Percentiles rank a stretch among this genome's conserved stretches.
phyloP scores from a whole-genome alignment of 2,888 invertebrate species.

The Cylindroiulus punctatus region DNA sequence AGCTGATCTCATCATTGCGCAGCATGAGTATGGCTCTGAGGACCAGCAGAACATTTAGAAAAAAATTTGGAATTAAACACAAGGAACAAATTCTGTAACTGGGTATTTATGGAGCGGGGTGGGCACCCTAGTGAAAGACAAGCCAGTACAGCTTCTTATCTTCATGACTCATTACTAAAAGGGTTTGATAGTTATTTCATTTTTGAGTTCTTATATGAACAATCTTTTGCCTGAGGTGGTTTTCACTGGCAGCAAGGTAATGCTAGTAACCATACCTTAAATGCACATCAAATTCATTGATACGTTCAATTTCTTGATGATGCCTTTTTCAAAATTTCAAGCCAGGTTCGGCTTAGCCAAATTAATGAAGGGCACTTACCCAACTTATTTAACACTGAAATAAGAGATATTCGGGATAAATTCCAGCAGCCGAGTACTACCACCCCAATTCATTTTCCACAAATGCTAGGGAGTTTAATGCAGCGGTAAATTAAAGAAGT shows the following conservation, averaged over 20 bases:
- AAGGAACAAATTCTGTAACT: not conserved
- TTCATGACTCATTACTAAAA: slow-evolving; percentile 5
- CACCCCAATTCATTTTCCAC: not conserved
- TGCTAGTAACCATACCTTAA: not conserved
- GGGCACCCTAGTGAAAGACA: not conserved
- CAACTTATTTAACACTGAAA: slow-evolving; percentile 14
- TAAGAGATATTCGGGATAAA: not conserved
- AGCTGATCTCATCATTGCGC: not conserved
- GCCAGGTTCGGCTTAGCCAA: not conserved
- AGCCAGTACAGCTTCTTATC: not conserved
- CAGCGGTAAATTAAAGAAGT: not conserved
- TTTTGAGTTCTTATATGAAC: not conserved
- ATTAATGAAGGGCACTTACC: slow-evolving; percentile 48
- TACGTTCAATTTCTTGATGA: not conserved
- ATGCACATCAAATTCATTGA: slow-evolving; percentile 27
- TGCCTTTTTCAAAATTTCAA: slow-evolving; percentile 17
- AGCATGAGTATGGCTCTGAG: not conserved
- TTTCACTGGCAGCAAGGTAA: not conserved
- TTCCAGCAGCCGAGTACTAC: not conserved
- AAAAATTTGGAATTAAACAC: not conserved
- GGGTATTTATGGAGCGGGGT: not conserved
- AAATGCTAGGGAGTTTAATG: not conserved
- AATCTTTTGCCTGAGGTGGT: not conserved
- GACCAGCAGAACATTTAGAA: not conserved
- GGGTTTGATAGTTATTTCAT: not conserved